A percentile compares a stretch with the other conserved stretches of the same genome.
phyloP scores from a whole-genome alignment of 2,888 invertebrate species.

The Sminthurinus aureus region DNA sequence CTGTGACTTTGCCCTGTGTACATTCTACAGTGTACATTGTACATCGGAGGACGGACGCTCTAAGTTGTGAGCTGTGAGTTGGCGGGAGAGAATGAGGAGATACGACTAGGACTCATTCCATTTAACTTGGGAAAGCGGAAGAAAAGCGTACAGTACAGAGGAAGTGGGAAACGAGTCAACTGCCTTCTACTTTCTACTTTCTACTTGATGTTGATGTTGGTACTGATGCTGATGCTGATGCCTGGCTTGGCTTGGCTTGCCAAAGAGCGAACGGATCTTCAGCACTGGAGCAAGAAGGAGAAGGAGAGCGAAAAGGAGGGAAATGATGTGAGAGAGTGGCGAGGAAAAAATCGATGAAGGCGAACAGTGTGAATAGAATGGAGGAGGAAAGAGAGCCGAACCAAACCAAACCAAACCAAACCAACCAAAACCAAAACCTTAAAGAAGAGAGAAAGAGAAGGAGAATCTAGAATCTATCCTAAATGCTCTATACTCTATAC shows the following conservation, averaged over 20 bases:
- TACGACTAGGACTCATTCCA: not conserved
- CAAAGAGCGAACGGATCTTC: not conserved
- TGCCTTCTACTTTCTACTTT: too few species aligned
- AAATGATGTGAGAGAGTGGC: constrained; percentile 14
- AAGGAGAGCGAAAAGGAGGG: constrained; percentile 8
- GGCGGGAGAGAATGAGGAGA: not conserved
- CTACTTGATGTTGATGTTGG: too few species aligned
- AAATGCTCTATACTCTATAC: not conserved
- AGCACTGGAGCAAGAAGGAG: not conserved
- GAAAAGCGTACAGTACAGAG: not conserved
- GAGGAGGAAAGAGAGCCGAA: constrained; percentile 1
- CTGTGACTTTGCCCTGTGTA: too few species aligned
- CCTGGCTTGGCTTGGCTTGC: not conserved
- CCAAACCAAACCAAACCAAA: not conserved
- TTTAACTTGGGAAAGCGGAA: not conserved
- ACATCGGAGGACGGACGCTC: too few species aligned
- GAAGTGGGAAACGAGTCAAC: not conserved
- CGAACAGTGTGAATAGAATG: constrained; percentile 31
- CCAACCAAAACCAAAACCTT: not conserved
- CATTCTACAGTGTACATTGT: too few species aligned
- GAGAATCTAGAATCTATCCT: not conserved
- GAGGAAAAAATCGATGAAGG: constrained; percentile 38
- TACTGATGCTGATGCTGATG: too few species aligned
- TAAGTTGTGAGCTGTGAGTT: not conserved
- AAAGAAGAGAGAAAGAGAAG: constrained; percentile 7